Base-by-base conservation (phyloP, 2,888 invertebrate genomes). In the Amphipoea oculea region DNA sequence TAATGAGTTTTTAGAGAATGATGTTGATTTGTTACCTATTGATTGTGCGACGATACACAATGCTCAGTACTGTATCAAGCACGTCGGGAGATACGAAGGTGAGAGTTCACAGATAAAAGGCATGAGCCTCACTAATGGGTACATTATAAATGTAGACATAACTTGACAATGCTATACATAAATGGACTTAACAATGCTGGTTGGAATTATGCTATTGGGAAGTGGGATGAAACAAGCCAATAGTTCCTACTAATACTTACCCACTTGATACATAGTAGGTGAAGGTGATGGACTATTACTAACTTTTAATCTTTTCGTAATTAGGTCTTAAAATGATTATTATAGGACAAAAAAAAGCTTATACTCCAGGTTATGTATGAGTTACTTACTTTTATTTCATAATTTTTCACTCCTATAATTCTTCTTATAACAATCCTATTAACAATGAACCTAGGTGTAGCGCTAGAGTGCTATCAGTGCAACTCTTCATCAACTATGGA, bases 1-100 rank as follows among this genome's bases (percentile, higher is more conserved):
- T 95, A 98, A 98, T 93, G 98, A 99, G 93, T 98, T 97, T 97
- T 97, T 98, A 92, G 97, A 97, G 80, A 97, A 96, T 89, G 97
- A 98, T 93, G 97, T 97, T 90, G 98, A 98, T 92, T 97, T 99
- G 89, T 92, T 96, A 91, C 98, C 98, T 75, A 97, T 97, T 89
- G 97, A 98, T 90, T 99, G 99, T 95, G 97, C 98, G 86, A 96
- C 97, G 81, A 98, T 99, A 82, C 98, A 98, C 93, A 98, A 98
- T 87, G 99, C 99, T 29, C 97, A 98, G 91, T 99, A 98, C 95
- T 99, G 99, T 95, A 98, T 99, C 89, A 99, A 99, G 97, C 98
- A 99, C 92, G 98, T 99, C 82, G 99, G 99, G 86, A 97, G 99
- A 92, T 99, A 97, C 91, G 99, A 99, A 98, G 99, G 98, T 98